Evolutionary conservation across 1,140 invertebrate species (phyloP).

Genomic region (Drosophila ambigua): DNA sequence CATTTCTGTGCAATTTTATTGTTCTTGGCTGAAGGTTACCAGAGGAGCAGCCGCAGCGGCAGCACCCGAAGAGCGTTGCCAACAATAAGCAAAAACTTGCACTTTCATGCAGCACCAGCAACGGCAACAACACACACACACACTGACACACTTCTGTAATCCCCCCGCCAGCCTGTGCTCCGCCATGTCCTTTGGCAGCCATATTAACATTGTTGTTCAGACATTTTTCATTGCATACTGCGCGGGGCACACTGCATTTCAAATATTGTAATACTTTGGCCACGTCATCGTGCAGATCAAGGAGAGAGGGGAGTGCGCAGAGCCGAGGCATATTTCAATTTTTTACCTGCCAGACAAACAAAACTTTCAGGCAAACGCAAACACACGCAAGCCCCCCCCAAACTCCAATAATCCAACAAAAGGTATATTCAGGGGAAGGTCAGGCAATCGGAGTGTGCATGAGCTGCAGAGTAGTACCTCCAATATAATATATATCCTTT

Average conservation of each 20-base stretch:
- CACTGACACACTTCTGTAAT: constrained; percentile 32
- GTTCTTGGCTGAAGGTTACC: constrained; percentile 69
- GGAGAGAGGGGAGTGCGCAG: background rate
- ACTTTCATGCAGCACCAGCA: constrained; percentile 58
- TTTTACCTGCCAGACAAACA: constrained; percentile 61
- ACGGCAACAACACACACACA: background rate
- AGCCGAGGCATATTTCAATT: constrained; percentile 56
- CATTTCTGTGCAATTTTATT: constrained; percentile 68
- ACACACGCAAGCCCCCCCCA: constrained; percentile 7
- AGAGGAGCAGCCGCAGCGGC: constrained; percentile 18
- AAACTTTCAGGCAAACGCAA: constrained; percentile 3
- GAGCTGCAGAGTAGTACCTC: too few relatives aligned
- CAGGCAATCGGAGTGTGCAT: too few relatives aligned
- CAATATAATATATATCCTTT: too few relatives aligned
- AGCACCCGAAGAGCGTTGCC: constrained; percentile 4
- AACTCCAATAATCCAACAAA: too few relatives aligned
- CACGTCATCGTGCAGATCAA: constrained; percentile 31
- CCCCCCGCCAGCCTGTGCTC: constrained; percentile 9
- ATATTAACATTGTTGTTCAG: constrained; percentile 68
- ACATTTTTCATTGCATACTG: constrained; percentile 74
- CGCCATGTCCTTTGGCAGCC: constrained; percentile 50
- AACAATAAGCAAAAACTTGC: constrained; percentile 73
- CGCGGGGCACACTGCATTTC: constrained; percentile 44
- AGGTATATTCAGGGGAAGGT: too few relatives aligned
- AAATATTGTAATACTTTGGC: constrained; percentile 35